These are phyloP conservation scores for Frankliniella intonsa DNA, from an alignment of 2,888 invertebrate species.

Conservation along the genomic window DNA sequence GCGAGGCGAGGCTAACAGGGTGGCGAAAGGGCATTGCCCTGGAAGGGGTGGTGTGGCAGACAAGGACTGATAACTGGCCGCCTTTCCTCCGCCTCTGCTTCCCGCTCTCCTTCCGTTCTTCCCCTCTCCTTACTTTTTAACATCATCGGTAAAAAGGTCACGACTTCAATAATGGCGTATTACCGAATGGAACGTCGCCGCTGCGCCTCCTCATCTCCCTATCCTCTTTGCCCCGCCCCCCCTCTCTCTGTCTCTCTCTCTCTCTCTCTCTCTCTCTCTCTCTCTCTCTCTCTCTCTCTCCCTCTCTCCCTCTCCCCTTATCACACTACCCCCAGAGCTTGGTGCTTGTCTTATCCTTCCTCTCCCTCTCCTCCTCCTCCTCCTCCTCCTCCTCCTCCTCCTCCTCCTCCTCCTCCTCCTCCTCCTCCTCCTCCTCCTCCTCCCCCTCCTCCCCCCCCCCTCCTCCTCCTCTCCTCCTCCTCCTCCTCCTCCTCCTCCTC, in stretches of 20 bases:
- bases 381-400: too few relatives aligned
- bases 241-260: not conserved
- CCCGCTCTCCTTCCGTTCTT: not conserved
- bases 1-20: not conserved
- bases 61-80: constrained; percentile 21
- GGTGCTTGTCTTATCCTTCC: not conserved
- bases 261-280: constrained; percentile 14
- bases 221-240: not conserved
- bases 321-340: not conserved
- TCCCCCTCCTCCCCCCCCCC: too few relatives aligned
- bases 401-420: too few relatives aligned
- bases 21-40: not conserved
- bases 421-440: too few relatives aligned
- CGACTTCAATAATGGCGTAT: constrained; percentile 38
- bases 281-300: constrained; percentile 19
- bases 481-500: too few relatives aligned
- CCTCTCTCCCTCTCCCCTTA: not conserved
- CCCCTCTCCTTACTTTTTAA: constrained; percentile 28
- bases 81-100: not conserved
- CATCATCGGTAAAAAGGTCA: constrained; percentile 37
- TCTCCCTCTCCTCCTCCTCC: not conserved
- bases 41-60: not conserved
- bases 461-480: too few relatives aligned
- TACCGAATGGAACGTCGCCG: constrained; percentile 34
- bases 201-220: not conserved